Evolutionary conservation across 2,888 invertebrate genomes (phyloP).

Genomic region (Podotricha telesiphe): DNA sequence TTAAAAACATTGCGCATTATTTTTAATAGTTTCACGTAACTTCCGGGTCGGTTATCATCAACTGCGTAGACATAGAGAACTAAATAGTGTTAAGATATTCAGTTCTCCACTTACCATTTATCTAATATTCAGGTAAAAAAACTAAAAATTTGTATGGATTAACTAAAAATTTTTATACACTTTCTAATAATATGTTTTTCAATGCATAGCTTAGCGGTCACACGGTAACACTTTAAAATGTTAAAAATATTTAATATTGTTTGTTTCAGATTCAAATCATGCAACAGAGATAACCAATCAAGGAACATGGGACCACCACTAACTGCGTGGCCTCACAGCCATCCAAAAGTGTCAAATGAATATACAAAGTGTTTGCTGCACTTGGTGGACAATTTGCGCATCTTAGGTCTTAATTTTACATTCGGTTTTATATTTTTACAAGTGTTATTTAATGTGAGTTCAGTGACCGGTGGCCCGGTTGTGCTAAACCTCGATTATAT

Average conservation of each 20-base stretch:
- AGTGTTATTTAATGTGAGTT: conserved; percentile 61
- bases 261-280: conserved; percentile 60
- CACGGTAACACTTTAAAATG: no score
- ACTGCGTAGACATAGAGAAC: no score
- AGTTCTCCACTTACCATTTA: no score
- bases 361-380: conserved; percentile 55
- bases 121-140: no score
- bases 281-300: conserved; percentile 34
- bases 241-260: conserved; percentile 3
- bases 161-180: no score
- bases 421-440: conserved; percentile 63
- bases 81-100: no score
- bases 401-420: conserved; percentile 65
- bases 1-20: no score
- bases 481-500: conserved; percentile 73
- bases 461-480: conserved; percentile 71
- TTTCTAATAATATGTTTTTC: no score
- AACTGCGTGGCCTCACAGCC: conserved; percentile 66
- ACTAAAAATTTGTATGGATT: no score
- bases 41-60: no score
- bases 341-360: conserved; percentile 52
- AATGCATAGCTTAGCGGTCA: no score
- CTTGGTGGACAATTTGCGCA: conserved; percentile 58
- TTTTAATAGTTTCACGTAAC: no score
- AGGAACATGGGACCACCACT: conserved; percentile 70